Conservation (phyloP, 2,113 vertebrate genomes). For the Arvicanthis niloticus region DNA sequence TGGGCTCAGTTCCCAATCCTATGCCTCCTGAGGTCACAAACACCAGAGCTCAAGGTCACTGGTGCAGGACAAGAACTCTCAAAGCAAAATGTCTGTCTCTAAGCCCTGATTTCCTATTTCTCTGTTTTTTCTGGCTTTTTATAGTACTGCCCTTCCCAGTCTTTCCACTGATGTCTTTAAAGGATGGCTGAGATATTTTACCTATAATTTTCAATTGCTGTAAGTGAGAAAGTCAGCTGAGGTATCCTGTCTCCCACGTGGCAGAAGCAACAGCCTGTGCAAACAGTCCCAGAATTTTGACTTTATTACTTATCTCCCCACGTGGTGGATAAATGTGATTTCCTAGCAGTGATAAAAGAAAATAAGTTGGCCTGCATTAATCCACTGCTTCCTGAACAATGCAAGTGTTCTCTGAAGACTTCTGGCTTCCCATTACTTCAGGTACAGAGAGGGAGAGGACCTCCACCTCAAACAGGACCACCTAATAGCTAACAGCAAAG, state of each 20-base stretch:
- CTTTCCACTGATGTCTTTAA: not conserved
- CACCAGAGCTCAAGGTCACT: constrained; percentile 3
- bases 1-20: not conserved
- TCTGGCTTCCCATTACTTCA: too few species aligned
- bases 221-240: constrained; percentile 18
- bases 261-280: constrained; percentile 23
- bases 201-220: constrained; percentile 11
- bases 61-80: not conserved
- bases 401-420: not conserved
- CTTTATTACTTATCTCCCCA: not conserved
- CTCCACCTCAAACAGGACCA: too few species aligned
- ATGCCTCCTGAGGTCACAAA: not conserved
- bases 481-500: not conserved
- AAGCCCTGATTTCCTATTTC: not conserved
- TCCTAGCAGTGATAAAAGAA: constrained; percentile 18
- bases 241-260: not conserved
- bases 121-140: not conserved
- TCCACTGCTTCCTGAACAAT: not conserved
- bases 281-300: not conserved
- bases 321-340: constrained; percentile 8
- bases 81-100: not conserved
- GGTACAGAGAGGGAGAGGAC: not conserved
- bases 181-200: constrained; percentile 6
- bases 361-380: constrained; percentile 17
- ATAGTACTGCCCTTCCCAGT: not conserved